Conservation (phyloP, 2,888 invertebrate genomes). For the Stictocephala bisonia region DNA sequence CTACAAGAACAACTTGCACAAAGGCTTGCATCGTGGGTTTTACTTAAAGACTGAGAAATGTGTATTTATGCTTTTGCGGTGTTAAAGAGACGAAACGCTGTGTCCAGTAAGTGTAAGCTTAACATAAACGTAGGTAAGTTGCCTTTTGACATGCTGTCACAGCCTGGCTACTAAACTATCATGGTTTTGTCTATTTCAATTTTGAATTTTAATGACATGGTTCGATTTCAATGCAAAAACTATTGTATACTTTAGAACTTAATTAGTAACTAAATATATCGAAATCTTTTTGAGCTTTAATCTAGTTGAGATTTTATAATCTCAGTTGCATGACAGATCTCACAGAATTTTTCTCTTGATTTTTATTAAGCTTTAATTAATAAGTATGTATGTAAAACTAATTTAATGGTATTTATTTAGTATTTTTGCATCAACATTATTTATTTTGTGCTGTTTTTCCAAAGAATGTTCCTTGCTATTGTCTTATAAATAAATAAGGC, state of each 20-base stretch:
- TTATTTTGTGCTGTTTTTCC: too few species aligned
- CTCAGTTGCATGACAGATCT: slow-evolving; percentile 33
- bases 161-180: slow-evolving; percentile 19
- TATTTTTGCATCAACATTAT: too few species aligned
- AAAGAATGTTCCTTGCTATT: too few species aligned
- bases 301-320: slow-evolving; percentile 36
- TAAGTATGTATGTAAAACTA: too few species aligned
- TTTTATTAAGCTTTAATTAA: too few species aligned
- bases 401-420: too few species aligned
- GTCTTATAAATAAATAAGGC: too few species aligned
- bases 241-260: slow-evolving; percentile 33
- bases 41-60: slow-evolving; percentile 8
- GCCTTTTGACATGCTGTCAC: slow-evolving; percentile 43
- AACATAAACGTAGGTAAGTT: slow-evolving; percentile 42
- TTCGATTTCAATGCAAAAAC: slow-evolving; percentile 25
- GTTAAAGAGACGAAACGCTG: slow-evolving; percentile 25
- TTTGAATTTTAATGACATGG: slow-evolving; percentile 6
- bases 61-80: not conserved
- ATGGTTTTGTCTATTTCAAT: slow-evolving; percentile 13
- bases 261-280: slow-evolving; percentile 26
- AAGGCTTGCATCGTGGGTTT: not conserved
- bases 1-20: slow-evolving; percentile 7
- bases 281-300: slow-evolving; percentile 30
- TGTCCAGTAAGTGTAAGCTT: slow-evolving; percentile 32
- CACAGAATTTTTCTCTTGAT: not conserved